A percentile compares a stretch with the other conserved stretches of the same genome.
Conservation (phyloP, 2,888 invertebrate genomes). For the Dromius quadrimaculatus region DNA sequence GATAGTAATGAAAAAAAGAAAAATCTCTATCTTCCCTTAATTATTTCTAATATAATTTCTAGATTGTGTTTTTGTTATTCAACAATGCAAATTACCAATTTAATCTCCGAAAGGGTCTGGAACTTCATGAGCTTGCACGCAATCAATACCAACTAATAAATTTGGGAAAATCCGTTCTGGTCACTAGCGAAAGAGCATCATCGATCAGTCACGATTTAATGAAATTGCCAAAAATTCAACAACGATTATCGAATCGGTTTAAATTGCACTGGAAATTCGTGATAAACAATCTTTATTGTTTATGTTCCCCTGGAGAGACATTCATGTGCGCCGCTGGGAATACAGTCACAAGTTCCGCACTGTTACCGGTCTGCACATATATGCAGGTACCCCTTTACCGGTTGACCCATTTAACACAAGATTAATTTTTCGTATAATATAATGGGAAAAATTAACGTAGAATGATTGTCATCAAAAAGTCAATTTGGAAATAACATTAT, state of each 20-base stretch:
- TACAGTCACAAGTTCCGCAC: background rate
- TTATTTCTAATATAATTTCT: too few relatives aligned
- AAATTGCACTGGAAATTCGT: background rate
- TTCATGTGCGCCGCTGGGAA: background rate
- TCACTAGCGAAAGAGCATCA: too few relatives aligned
- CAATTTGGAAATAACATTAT: conserved; percentile 22
- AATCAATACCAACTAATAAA: too few relatives aligned
- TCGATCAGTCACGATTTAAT: too few relatives aligned
- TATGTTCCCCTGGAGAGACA: background rate
- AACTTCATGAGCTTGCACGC: too few relatives aligned
- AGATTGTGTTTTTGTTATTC: too few relatives aligned
- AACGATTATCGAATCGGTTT: conserved; percentile 6
- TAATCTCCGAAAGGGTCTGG: too few relatives aligned
- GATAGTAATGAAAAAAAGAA: too few relatives aligned
- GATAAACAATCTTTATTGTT: conserved; percentile 31
- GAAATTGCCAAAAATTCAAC: conserved; percentile 13
- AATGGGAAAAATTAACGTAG: conserved; percentile 23
- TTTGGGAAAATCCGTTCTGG: too few relatives aligned
- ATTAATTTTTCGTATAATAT: conserved; percentile 19
- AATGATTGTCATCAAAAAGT: conserved; percentile 39
- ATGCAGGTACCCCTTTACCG: conserved; percentile 11
- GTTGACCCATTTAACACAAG: conserved; percentile 34
- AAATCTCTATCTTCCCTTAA: too few relatives aligned
- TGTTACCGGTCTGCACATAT: conserved; percentile 23
- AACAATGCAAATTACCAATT: too few relatives aligned